phyloP scores from a whole-genome alignment of 2,113 vertebrate species.

The Menidia beryllina region DNA sequence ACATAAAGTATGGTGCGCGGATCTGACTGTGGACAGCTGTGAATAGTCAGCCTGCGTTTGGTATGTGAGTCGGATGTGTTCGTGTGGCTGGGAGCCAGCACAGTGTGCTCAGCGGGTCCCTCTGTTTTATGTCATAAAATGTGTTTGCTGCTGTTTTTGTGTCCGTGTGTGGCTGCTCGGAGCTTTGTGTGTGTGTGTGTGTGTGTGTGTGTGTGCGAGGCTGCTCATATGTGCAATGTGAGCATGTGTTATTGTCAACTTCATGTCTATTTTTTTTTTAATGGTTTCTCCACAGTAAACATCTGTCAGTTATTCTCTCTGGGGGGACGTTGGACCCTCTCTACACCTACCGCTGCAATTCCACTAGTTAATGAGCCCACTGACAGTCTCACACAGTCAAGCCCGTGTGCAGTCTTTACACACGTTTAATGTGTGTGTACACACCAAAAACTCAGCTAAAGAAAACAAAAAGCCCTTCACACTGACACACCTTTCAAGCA shows the following conservation, averaged over 20 bases:
- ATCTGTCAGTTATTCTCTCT: slow-evolving; percentile 55
- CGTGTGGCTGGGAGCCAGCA: background rate
- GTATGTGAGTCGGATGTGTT: background rate
- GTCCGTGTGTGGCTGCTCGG: slow-evolving; percentile 6
- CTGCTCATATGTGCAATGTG: background rate
- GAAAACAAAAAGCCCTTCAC: background rate
- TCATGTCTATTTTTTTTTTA: slow-evolving; percentile 35
- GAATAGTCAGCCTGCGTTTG: background rate
- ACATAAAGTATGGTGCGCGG: background rate
- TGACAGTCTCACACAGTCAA: slow-evolving; percentile 42
- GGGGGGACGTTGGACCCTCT: slow-evolving; percentile 54
- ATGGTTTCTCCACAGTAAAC: slow-evolving; percentile 49
- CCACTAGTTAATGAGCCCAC: slow-evolving; percentile 66
- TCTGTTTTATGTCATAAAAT: slow-evolving; percentile 13
- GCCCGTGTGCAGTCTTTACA: background rate
- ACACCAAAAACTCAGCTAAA: slow-evolving; percentile 1
- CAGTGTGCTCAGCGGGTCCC: background rate
- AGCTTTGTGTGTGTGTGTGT: background rate
- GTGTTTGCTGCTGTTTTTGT: slow-evolving; percentile 10
- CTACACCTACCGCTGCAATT: slow-evolving; percentile 58
- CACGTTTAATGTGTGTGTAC: slow-evolving; percentile 8
- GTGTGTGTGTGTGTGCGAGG: background rate
- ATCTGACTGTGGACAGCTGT: background rate
- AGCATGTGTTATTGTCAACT: slow-evolving; percentile 35
- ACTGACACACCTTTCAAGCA: slow-evolving; percentile 26